Evolutionary conservation across 2,797 vertebrate species (phyloP), one percentile per base, ranked within the genome.

Genomic region (Uromys caudimaculatus): DNA sequence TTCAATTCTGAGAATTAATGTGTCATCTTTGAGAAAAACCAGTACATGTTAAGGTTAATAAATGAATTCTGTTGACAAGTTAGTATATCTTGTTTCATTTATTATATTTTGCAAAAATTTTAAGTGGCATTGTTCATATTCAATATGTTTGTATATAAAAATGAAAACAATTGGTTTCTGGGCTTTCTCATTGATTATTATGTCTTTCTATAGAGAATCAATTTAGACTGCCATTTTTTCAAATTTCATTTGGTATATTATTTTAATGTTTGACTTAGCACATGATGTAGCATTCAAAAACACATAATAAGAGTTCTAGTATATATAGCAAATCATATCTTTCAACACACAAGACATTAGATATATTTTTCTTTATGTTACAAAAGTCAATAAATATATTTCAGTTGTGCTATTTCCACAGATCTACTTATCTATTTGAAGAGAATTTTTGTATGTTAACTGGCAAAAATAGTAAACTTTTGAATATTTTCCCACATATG

Each of bases 381-480:
- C 75, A 98, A 97, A 94, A 93, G n/a, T 60, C 58, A 14, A 47
- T n/a, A 93, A 29, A 79, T 69, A 97, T 91, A 3, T 93, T 89
- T 86, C 71, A 97, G 91, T 97, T 97, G 94, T 89, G 32, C 32
- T 93, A 89, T 97, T 97, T 96, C 94, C 41, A 9, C 29, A 90
- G 82, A 3, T 1, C 77, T 95, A 89, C 90, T 97, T 95, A 95
- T 95, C 32, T 93, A 64, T 97, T 98, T 96, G 92, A 97, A 97
- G 97, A 47, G 90, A 97, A 91, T 91, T 97, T 82, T 92, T 97
- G 94, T 97, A 91, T 97, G 83, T 98, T 97, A 98, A 96, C 95
- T 98, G 98, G 98, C 98, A 92, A 96, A 97, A 98, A 98, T 98
- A 98, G 98, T 97, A 98, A 98, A 98, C 96, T 98, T 98, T 96